A percentile compares a stretch with the other conserved stretches of the same genome.
Evolutionary conservation across 2,888 invertebrate genomes (phyloP).

Genomic region (Lasioglossum vierecki): DNA sequence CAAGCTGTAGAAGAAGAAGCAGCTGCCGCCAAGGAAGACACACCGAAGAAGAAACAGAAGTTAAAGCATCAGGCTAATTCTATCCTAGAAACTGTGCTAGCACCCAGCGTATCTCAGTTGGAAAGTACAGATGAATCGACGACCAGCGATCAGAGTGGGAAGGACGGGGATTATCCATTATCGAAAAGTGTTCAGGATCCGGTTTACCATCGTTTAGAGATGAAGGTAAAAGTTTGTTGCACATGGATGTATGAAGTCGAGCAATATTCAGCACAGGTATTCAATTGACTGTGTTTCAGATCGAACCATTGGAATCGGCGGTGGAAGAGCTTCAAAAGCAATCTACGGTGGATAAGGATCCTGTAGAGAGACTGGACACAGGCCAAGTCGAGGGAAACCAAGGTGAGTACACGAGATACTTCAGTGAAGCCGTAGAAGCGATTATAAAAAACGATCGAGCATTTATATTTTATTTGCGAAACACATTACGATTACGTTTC

Average conservation of each 20-base stretch:
- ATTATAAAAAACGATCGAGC: neutral
- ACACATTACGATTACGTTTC: constrained; percentile 23
- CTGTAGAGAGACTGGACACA: constrained; percentile 74
- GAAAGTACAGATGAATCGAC: constrained; percentile 73
- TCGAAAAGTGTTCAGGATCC: constrained; percentile 73
- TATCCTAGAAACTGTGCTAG: constrained; percentile 77
- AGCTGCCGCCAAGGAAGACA: constrained; percentile 67
- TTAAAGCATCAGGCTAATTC: constrained; percentile 74
- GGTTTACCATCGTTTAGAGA: constrained; percentile 77
- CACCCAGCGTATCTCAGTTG: constrained; percentile 70
- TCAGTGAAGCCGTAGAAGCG: neutral
- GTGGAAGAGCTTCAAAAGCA: constrained; percentile 75
- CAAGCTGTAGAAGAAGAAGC: constrained; percentile 67
- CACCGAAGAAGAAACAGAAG: constrained; percentile 77
- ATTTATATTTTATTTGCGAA: constrained; percentile 15
- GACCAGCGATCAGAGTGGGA: constrained; percentile 71
- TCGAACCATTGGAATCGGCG: constrained; percentile 78
- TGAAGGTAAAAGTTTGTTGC: constrained; percentile 74
- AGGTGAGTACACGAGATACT: constrained; percentile 70
- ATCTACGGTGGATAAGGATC: constrained; percentile 70
- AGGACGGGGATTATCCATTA: constrained; percentile 70
- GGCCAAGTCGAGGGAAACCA: constrained; percentile 74
- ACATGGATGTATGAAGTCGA: neutral
- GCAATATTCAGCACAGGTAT: neutral
- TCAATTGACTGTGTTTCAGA: constrained; percentile 59